phyloP scores from a whole-genome alignment of 2,797 vertebrate species.

The Malacoctenus gilli region DNA sequence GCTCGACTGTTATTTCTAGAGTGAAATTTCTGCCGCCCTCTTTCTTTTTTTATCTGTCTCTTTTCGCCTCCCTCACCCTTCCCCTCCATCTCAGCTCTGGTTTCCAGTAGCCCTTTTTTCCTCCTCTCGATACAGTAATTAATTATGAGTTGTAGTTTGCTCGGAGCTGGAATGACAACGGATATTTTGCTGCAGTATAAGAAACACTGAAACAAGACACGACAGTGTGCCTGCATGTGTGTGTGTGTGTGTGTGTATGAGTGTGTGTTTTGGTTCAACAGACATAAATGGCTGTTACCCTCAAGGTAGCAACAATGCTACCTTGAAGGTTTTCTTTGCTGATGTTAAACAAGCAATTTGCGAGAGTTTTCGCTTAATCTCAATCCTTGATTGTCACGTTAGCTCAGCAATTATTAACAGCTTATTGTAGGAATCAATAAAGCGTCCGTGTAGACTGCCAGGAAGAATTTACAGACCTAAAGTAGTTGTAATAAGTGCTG shows the following conservation, averaged over 20 bases:
- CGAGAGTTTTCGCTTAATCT: conserved; percentile 6
- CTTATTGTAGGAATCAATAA: background rate
- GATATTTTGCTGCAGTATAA: conserved; percentile 50
- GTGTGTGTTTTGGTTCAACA: conserved; percentile 38
- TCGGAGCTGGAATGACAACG: conserved; percentile 45
- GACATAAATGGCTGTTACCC: conserved; percentile 34
- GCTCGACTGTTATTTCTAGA: conserved; percentile 23
- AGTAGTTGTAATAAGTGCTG: no score
- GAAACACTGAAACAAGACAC: conserved; percentile 39
- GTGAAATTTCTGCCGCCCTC: background rate
- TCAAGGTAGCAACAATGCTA: conserved; percentile 40
- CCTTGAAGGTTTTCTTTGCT: no score
- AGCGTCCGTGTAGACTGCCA: background rate
- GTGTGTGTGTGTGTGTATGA: background rate
- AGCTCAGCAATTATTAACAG: background rate
- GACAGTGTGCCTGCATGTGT: conserved; percentile 4
- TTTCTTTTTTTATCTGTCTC: background rate
- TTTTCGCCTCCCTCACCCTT: conserved; percentile 4
- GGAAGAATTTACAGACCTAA: conserved; percentile 1
- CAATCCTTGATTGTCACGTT: background rate
- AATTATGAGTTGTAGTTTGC: conserved; percentile 55
- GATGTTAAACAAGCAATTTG: conserved; percentile 7
- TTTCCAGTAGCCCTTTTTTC: conserved; percentile 46
- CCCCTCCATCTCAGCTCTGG: conserved; percentile 25
- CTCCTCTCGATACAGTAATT: conserved; percentile 49